Conservation (phyloP, 2,888 invertebrate genomes). For the Tupiocoris notatus region DNA sequence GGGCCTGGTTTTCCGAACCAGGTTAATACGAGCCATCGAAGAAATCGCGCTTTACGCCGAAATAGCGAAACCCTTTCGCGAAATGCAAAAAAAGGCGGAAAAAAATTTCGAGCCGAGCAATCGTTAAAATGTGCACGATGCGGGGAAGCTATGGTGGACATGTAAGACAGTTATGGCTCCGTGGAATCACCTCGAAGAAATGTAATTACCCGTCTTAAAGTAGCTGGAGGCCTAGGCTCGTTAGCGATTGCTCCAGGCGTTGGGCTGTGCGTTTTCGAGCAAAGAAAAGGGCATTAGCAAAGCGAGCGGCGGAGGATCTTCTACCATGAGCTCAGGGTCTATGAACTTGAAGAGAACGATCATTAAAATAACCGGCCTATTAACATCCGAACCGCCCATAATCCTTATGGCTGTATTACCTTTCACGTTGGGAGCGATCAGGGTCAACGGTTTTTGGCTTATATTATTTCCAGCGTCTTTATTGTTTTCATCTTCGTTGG, state of each 20-base stretch:
- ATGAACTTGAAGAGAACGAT: conserved; percentile 15
- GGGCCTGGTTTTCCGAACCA: neutral
- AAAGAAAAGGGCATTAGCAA: neutral
- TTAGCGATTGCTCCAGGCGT: neutral
- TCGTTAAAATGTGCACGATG: neutral
- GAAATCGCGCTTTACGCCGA: neutral
- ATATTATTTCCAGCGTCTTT: no score
- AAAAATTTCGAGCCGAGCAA: neutral
- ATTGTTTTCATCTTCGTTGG: no score
- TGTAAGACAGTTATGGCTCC: conserved; percentile 21
- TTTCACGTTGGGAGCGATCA: neutral
- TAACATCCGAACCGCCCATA: neutral
- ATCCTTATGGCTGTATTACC: neutral
- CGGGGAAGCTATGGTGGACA: neutral
- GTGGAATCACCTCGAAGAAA: conserved; percentile 18
- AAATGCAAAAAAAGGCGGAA: neutral
- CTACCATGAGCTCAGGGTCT: neutral
- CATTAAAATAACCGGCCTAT: conserved; percentile 11
- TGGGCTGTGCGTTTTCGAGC: neutral
- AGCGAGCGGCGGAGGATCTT: no score
- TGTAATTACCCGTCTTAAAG: conserved; percentile 24
- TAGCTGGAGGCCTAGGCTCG: conserved; percentile 4
- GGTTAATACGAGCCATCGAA: neutral
- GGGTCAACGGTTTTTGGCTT: neutral
- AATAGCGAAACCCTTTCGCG: neutral